Percentiles rank a stretch among this genome's conserved stretches.
Evolutionary conservation across 2,888 invertebrate species (phyloP).

Genomic region (Ganaspis brasiliensis): DNA sequence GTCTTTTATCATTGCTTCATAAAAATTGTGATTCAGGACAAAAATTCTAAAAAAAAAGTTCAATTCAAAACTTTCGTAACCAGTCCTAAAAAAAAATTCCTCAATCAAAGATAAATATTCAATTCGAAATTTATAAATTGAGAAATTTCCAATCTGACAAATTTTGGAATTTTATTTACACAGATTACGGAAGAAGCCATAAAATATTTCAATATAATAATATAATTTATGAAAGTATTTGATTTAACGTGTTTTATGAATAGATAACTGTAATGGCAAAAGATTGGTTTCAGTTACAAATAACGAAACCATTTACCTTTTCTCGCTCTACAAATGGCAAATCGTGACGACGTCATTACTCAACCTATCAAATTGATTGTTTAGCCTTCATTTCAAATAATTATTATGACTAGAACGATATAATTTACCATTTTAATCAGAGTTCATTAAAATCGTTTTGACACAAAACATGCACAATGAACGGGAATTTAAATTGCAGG

Average conservation of each 20-base stretch:
- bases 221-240: not conserved
- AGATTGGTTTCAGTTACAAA: slow-evolving; percentile 12
- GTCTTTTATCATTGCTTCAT: too few species aligned
- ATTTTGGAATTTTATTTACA: not conserved
- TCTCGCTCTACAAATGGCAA: slow-evolving; percentile 31
- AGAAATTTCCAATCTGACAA: too few species aligned
- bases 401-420: not conserved
- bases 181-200: not conserved
- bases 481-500: not conserved
- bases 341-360: slow-evolving; percentile 28
- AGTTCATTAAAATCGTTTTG: slow-evolving; percentile 4
- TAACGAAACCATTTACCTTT: slow-evolving; percentile 25
- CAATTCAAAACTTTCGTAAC: too few species aligned
- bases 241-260: not conserved
- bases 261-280: not conserved
- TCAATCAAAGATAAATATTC: too few species aligned
- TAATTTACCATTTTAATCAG: not conserved
- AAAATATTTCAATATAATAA: not conserved
- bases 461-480: not conserved
- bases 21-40: too few species aligned
- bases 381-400: slow-evolving; percentile 1
- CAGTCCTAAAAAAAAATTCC: too few species aligned
- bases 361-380: slow-evolving; percentile 35
- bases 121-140: too few species aligned
- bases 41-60: too few species aligned